Conservation (phyloP, 2,888 invertebrate species). For the Drosophila meridiana region DNA sequence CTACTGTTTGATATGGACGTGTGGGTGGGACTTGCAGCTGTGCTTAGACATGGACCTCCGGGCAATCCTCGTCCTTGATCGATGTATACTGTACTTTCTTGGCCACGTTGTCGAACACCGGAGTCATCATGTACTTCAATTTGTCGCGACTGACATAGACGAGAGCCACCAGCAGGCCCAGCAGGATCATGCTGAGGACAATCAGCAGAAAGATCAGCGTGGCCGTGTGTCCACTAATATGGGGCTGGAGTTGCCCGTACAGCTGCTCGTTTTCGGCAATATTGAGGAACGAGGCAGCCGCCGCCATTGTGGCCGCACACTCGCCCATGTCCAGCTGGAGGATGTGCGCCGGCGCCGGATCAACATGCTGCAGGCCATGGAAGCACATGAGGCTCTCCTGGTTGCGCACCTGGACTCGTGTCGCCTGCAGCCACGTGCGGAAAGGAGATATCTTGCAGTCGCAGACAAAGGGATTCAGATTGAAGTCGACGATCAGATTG, state of each 20-base stretch:
- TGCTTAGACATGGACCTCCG: conserved; percentile 85
- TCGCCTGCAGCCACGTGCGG: conserved; percentile 88
- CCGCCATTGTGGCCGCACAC: conserved; percentile 80
- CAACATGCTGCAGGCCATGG: conserved; percentile 71
- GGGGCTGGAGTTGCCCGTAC: conserved; percentile 61
- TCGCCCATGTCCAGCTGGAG: conserved; percentile 78
- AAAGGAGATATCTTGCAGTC: conserved; percentile 88
- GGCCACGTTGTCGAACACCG: conserved; percentile 88
- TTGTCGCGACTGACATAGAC: conserved; percentile 88
- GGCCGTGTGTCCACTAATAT: conserved; percentile 83
- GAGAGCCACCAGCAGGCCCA: conserved; percentile 87
- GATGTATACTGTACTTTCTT: conserved; percentile 91
- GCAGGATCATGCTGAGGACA: conserved; percentile 86
- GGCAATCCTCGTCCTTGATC: conserved; percentile 87
- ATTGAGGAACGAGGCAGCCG: conserved; percentile 79
- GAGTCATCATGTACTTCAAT: conserved; percentile 87
- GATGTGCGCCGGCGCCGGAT: conserved; percentile 77
- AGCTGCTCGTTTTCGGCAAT: conserved; percentile 72
- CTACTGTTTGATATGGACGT: conserved; percentile 48
- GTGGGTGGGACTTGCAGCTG: conserved; percentile 8
- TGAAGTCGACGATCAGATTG: conserved; percentile 88
- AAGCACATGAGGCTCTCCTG: conserved; percentile 87
- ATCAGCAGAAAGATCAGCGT: conserved; percentile 86
- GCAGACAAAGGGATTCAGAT: conserved; percentile 89
- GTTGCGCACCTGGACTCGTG: conserved; percentile 87